Evolutionary conservation across 2,888 invertebrate genomes (phyloP).

Genomic region (Andrena praecox): DNA sequence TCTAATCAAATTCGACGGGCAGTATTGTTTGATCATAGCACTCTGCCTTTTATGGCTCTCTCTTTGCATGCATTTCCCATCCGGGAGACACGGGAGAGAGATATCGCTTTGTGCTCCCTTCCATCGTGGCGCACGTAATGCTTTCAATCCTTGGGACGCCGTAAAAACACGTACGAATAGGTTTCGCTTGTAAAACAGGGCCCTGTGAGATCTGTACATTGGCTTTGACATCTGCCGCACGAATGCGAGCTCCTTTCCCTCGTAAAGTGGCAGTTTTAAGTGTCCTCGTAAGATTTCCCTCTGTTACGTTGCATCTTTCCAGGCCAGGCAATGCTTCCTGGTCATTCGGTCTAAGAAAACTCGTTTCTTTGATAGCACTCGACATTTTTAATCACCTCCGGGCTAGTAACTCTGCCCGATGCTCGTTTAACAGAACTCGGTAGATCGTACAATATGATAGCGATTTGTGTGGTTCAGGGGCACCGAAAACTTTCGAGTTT

Average conservation of each 20-base stretch:
- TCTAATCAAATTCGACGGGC: slow-evolving; percentile 14
- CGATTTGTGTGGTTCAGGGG: too few relatives aligned
- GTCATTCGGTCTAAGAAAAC: background rate
- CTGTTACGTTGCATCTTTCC: slow-evolving; percentile 17
- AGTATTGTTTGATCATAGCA: background rate
- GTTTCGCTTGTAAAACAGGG: slow-evolving; percentile 16
- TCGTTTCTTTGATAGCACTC: background rate
- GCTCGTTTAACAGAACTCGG: too few relatives aligned
- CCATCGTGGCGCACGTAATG: background rate
- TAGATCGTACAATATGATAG: too few relatives aligned
- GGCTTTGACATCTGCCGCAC: slow-evolving; percentile 24
- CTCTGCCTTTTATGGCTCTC: slow-evolving; percentile 1
- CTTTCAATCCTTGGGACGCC: slow-evolving; percentile 35
- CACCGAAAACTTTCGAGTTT: too few relatives aligned
- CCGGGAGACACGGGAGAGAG: background rate
- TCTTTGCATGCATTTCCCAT: slow-evolving; percentile 2
- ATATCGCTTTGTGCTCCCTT: slow-evolving; percentile 16
- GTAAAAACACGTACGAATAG: slow-evolving; percentile 42
- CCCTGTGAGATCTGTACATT: slow-evolving; percentile 7
- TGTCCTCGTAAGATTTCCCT: slow-evolving; percentile 34
- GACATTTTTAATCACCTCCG: too few relatives aligned
- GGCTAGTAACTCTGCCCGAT: too few relatives aligned
- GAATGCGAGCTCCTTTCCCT: slow-evolving; percentile 35
- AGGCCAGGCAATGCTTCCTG: background rate
- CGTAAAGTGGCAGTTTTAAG: slow-evolving; percentile 42